Percentiles rank a stretch among this genome's conserved stretches.
These are phyloP conservation scores for Excalfactoria chinensis DNA, from an alignment of 2,113 vertebrate genomes.

Conservation along the genomic window DNA sequence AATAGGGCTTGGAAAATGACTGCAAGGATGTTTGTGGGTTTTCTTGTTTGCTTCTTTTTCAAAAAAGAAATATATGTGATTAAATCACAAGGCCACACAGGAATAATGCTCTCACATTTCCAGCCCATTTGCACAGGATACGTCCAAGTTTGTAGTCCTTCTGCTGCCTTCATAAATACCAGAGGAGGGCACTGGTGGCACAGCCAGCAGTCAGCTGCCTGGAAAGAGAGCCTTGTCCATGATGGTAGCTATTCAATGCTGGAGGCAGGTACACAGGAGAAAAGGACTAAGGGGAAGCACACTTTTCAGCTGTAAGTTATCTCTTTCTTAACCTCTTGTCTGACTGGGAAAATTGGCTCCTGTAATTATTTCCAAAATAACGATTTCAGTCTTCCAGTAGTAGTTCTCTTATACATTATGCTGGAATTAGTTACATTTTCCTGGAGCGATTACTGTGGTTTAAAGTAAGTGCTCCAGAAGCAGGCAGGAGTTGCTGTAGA, in stretches of 20 bases:
- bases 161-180: conserved; percentile 21
- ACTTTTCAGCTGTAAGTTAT: background rate
- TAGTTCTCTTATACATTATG: background rate
- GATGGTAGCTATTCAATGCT: background rate
- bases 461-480: background rate
- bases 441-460: background rate
- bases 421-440: background rate
- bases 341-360: background rate
- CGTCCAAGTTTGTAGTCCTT: background rate
- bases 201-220: background rate
- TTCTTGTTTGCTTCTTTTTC: background rate
- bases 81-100: background rate
- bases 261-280: background rate
- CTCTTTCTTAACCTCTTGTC: background rate
- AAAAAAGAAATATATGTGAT: background rate
- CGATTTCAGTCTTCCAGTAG: background rate
- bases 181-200: conserved; percentile 63
- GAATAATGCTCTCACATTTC: background rate
- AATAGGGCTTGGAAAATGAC: background rate
- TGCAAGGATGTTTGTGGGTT: background rate
- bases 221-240: background rate
- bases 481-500: background rate
- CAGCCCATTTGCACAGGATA: background rate
- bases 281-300: background rate
- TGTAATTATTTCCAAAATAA: conserved; percentile 14